Base-by-base conservation (phyloP, 2,113 vertebrate genomes). In the Bagarius yarrelli region DNA sequence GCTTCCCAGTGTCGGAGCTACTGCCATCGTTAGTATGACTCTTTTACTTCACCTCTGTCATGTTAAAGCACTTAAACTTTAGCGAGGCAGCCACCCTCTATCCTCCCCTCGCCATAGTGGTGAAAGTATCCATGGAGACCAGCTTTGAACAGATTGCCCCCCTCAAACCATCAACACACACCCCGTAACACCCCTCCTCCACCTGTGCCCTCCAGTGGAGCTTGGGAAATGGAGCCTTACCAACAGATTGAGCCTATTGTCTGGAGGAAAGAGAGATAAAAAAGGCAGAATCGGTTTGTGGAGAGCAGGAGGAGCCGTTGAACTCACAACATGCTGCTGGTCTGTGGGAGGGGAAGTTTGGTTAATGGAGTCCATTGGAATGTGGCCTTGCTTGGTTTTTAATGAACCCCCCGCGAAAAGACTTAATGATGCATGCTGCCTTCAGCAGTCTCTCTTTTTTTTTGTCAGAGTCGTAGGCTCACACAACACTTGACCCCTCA, bases 241-340 rank as follows among this genome's bases (percentile, higher is more conserved):
- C 83, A 90, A 91, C 92, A 94, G 92, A 93, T 93, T 92, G 92
- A 90, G 85, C 55, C 89, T 86, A 89, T 93, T 93, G 91, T 93
- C 82, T 81, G 71, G 74, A 75, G 82, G 81, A 60, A 84, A 80
- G 83, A 53, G 79, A 30, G 67, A 76, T 78, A 71, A 70, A 75
- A 81, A 74, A 77, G 73, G 66, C 47, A 75, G 57, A 36, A 52
- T 79, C 55, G 60, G 72, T 61, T 47, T n/a, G 40, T 8, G 57
- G 18, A 44, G 57, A 56, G 56, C 40, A 56, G 63, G 76, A 36
- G 72, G 79, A 18, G 40, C 23, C 55, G 8, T 59, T 71, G 53
- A 78, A 84, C 87, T 89, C 85, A 91, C 87, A 86, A 89, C 89
- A 87, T 87, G 85, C 88, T 89, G 90, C 87, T 87, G 75, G 87